A percentile compares a stretch with the other conserved stretches of the same genome.
Evolutionary conservation across 2,797 vertebrate species (phyloP).

Genomic region (Ataeniobius toweri): DNA sequence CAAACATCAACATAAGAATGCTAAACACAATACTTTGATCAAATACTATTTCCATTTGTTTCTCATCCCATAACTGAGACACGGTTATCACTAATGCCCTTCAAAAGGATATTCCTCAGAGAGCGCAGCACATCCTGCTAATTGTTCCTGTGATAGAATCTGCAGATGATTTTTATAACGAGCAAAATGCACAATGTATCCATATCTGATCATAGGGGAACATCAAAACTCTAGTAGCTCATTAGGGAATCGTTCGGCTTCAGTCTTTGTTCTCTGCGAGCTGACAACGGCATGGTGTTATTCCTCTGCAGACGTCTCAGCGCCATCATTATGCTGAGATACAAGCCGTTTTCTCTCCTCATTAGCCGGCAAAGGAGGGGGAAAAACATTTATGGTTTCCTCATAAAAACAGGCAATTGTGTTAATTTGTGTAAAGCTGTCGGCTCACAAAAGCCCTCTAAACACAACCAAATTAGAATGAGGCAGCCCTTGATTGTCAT

Average conservation of each 20-base stretch:
- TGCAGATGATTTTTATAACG: conserved; percentile 66
- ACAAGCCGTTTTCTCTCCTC: conserved; percentile 87
- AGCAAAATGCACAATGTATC: conserved; percentile 55
- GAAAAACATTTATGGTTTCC: conserved; percentile 87
- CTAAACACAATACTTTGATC: conserved; percentile 16
- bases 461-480: conserved; percentile 99
- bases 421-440: conserved; percentile 97
- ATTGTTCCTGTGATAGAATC: conserved; percentile 57
- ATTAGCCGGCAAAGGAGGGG: conserved; percentile 85
- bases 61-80: conserved; percentile 46
- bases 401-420: conserved; percentile 96
- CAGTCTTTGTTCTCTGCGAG: conserved; percentile 71
- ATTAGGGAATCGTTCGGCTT: conserved; percentile 65
- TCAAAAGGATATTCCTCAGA: conserved; percentile 46
- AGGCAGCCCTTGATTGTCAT: conserved; percentile 97
- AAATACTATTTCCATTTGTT: conserved; percentile 41
- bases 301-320: conserved; percentile 53
- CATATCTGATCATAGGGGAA: conserved; percentile 64
- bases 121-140: conserved; percentile 34
- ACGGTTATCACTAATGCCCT: conserved; percentile 52
- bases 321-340: conserved; percentile 58
- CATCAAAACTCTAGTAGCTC: conserved; percentile 64
- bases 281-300: conserved; percentile 61
- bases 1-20: conserved; percentile 46
- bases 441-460: conserved; percentile 92